Base-by-base conservation (phyloP, 2,797 vertebrate genomes). In the Nothura maculosa region DNA sequence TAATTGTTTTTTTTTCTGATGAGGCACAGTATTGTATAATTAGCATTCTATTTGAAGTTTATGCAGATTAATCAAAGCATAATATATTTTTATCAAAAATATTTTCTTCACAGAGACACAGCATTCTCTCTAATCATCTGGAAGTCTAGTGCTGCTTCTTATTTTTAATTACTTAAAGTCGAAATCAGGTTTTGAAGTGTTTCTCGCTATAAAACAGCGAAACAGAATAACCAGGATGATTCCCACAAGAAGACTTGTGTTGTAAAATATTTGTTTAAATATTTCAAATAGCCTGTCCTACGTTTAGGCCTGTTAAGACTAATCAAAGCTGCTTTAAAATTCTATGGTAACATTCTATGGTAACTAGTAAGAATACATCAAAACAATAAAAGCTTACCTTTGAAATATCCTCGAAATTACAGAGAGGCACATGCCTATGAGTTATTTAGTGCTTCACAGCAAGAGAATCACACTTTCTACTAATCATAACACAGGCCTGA, bases 1-100 rank as follows among this genome's bases (percentile, higher is more conserved):
- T 81, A 94, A 97, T 72, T 92, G 79, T 96, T 96, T 96, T 96
- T 61, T 96, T 96, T 61, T 95, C 79, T 89, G 89, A 96, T 88
- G 91, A 96, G 68, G 72, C 80, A 85, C 38, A 74, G 45, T 38
- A 85, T 54, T 77, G 64, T 86, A 83, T 91, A 96, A 97, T 96
- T 92, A 95, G 72, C 66, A 88, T 75, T 92, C 52, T 88, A 89
- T 85, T 93, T 88, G 93, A 94, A 92, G 67, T 93, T 94, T 69
- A 92, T 87, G 66, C 75, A 36, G 68, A 93, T 92, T 93, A 96
- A 89, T 87, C 89, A 96, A 92, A 87, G 72, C 54, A 79, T 77
- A 92, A 89, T 72, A 72, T 54, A 83, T 83, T 85, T 74, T 68
- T 54, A 83, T 61, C 76, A 9, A 45, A 81, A 87, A 36, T 68